Base-by-base conservation (phyloP, 2,888 invertebrate genomes). In the Erynnis tages region DNA sequence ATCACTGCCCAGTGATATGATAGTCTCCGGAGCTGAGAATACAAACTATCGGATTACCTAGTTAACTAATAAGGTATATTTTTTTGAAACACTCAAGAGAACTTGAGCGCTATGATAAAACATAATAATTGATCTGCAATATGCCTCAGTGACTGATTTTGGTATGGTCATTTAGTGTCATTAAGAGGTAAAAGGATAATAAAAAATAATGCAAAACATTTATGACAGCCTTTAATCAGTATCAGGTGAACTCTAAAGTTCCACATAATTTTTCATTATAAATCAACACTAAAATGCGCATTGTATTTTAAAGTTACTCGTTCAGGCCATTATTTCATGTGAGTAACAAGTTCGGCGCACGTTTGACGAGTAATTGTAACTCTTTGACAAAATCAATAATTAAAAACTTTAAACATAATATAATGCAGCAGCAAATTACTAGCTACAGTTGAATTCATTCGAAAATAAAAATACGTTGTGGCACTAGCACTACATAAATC, bases 231-330 rank as follows among this genome's bases (percentile, higher is more conserved):
- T 86, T 88, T 87, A 85, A 86, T 88, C 83, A 82, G 76, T 82
- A 84, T 82, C 82, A 79, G 78, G 75, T 79, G 74, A 79, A 79
- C 74, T 79, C 77, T 74, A 79, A 68, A 71, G 67, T 73, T 70
- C 69, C 73, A 79, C 77, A 79, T 72, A 79, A 79, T 78, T 76
- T n/a, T 72, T 66, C 64, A 65, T 55, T 59, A 64, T 66, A 76
- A 79, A 79, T 77, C 71, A 76, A 77, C 68, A 73, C 71, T 69
- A 73, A 62, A 52, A 69, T 65, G 62, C 64, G 59, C 53, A 53
- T 38, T 7, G 40, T 14, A 54, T 48, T 45, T 50, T 29, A 52
- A 55, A 55, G 38, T 38, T 32, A 55, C 48, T 50, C 37, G 25
- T 35, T 16, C 11, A 38, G 40, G 46, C 35, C 47, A 32, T 50